These are phyloP conservation scores for Enoplosus armatus DNA, from an alignment of 2,797 vertebrate species.

Conservation along the genomic window DNA sequence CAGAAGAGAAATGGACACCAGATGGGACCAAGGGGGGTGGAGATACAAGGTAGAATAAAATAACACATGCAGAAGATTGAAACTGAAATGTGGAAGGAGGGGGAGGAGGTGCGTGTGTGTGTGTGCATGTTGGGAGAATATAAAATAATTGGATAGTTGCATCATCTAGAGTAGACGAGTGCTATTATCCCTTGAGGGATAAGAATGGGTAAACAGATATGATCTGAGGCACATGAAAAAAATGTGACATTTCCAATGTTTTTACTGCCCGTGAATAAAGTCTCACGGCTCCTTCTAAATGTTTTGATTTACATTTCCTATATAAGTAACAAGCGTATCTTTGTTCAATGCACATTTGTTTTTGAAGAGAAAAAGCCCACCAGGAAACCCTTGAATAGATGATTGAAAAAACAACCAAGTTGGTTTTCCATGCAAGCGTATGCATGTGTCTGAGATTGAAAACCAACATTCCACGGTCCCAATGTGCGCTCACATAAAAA, in stretches of 20 bases:
- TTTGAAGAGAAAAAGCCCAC: conserved; percentile 81
- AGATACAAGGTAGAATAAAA: conserved; percentile 82
- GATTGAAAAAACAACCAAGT: conserved; percentile 84
- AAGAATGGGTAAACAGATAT: conserved; percentile 58
- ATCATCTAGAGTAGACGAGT: conserved; percentile 62
- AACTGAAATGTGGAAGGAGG: conserved; percentile 66
- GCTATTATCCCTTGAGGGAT: conserved; percentile 41
- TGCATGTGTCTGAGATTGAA: conserved; percentile 86
- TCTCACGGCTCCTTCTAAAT: conserved; percentile 59
- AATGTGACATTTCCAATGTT: conserved; percentile 54
- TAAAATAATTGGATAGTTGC: conserved; percentile 67
- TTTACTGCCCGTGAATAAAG: conserved; percentile 60
- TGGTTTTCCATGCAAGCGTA: conserved; percentile 83
- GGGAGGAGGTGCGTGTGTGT: conserved; percentile 3
- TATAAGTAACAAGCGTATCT: conserved; percentile 76
- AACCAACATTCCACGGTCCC: conserved; percentile 87
- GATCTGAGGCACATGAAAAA: conserved; percentile 44
- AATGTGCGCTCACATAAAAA: conserved; percentile 83
- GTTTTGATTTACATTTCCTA: conserved; percentile 76
- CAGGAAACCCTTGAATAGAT: conserved; percentile 84
- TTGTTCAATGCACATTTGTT: conserved; percentile 79
- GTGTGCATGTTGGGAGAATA: conserved; percentile 38
- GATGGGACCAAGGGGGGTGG: conserved; percentile 81
- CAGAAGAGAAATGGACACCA: conserved; percentile 87
- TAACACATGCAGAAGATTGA: conserved; percentile 80